A percentile compares a stretch with the other conserved stretches of the same genome.
phyloP scores from a whole-genome alignment of 1,140 invertebrate species.

The Drosophila sproati region DNA sequence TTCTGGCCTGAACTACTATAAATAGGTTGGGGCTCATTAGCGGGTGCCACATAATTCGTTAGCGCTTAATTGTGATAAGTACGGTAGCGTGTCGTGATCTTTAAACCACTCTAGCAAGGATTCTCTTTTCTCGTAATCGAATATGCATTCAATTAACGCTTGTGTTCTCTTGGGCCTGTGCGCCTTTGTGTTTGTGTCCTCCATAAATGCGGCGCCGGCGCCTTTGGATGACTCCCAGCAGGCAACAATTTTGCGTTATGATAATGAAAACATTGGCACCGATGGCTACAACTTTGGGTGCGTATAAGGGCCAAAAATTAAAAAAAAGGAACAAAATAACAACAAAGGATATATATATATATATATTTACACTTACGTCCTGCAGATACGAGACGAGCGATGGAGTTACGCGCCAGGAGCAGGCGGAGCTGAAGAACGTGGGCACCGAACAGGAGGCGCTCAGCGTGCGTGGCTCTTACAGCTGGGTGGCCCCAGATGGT shows the following conservation, averaged over 20 bases:
- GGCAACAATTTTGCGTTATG: slow-evolving; percentile 84
- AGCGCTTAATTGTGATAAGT: slow-evolving; percentile 69
- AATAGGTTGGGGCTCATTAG: slow-evolving; percentile 64
- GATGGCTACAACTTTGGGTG: slow-evolving; percentile 85
- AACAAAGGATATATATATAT: neutral
- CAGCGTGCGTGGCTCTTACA: slow-evolving; percentile 88
- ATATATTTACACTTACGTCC: neutral
- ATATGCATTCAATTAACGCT: slow-evolving; percentile 59
- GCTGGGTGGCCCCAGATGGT: slow-evolving; percentile 89
- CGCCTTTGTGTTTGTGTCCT: slow-evolving; percentile 45
- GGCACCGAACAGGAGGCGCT: slow-evolving; percentile 86
- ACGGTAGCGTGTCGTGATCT: slow-evolving; percentile 43
- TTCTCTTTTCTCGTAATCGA: slow-evolving; percentile 2
- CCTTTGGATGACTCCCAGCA: slow-evolving; percentile 72
- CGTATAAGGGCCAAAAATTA: neutral
- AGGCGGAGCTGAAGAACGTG: slow-evolving; percentile 86
- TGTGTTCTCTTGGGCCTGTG: slow-evolving; percentile 58
- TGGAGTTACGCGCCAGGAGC: slow-evolving; percentile 87
- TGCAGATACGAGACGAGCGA: slow-evolving; percentile 89
- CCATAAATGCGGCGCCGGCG: slow-evolving; percentile 47
- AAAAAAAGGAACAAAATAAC: neutral
- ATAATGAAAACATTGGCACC: slow-evolving; percentile 85
- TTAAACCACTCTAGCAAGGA: slow-evolving; percentile 8
- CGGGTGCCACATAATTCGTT: slow-evolving; percentile 58
- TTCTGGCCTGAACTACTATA: slow-evolving; percentile 50